phyloP scores from a whole-genome alignment of 1,140 invertebrate species.

The Eupristina koningsbergeri region DNA sequence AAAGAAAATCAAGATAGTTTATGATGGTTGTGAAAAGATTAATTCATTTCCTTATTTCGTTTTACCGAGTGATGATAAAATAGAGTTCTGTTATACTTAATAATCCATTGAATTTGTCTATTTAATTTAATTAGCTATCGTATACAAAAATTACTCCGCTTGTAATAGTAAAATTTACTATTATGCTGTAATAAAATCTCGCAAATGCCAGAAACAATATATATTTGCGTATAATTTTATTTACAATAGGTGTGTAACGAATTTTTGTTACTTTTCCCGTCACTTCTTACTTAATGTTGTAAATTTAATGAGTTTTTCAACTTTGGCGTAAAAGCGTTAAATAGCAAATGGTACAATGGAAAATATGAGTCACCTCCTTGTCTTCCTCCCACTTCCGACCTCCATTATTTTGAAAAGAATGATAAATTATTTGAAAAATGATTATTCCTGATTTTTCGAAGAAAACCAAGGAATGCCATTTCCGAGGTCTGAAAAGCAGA shows the following conservation, averaged over 20 bases:
- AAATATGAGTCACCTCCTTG: too few species aligned
- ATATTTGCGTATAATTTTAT: too few species aligned
- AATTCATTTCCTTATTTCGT: neutral
- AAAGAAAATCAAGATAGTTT: neutral
- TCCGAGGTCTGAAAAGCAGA: too few species aligned
- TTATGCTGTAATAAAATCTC: neutral
- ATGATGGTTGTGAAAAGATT: neutral
- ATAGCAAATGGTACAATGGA: too few species aligned
- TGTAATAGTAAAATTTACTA: neutral
- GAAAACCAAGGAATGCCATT: neutral
- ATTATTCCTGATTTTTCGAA: neutral
- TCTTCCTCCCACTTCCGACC: too few species aligned
- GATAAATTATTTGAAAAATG: neutral
- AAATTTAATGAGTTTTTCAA: too few species aligned
- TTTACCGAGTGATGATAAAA: slow-evolving; percentile 10
- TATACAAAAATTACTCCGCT: neutral
- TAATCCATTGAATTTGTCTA: neutral
- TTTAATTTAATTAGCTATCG: neutral
- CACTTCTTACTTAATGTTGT: too few species aligned
- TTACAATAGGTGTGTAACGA: too few species aligned
- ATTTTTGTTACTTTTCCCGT: too few species aligned
- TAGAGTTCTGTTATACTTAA: neutral
- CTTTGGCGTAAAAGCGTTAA: too few species aligned
- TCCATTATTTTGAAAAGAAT: too few species aligned
- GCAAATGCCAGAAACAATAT: neutral